Evolutionary conservation across 1,140 invertebrate species (phyloP), one percentile per base, ranked within the genome.

Genomic region (Cyrtorhinus lividipennis): DNA sequence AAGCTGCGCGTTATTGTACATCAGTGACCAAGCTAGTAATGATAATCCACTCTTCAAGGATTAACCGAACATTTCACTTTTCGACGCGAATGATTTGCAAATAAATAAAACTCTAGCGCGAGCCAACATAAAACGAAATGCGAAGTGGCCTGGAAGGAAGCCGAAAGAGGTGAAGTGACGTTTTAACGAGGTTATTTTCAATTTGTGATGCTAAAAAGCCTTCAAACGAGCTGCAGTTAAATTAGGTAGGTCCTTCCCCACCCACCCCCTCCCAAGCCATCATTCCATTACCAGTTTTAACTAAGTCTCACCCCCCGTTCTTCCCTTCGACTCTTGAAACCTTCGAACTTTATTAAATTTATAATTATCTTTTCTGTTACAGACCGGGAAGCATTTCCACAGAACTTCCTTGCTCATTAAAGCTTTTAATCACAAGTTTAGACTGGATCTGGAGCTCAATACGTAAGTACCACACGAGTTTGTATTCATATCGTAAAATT

Each of bases 381-480:
- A 85, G 88, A 86, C 86, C 71, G 87, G 87, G 71, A 93, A 92
- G 78, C 92, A 95, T 76, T 92, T 87, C 75, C 90, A 93, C 75
- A 84, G 89, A 74, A 95, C 92, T 67, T 92, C 90, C 70, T 83
- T 94, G 75, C 83, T 92, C 76, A 94, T 95, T 76, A 80, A 81
- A 73, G 91, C 91, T 74, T 94, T 95, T 79, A 93, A 90, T 80
- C 90, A 95, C 77, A 93, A 91, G 81, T 94, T 95, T 80, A 88
- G 89, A 70, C 80, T 95, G 76, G 90, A 93, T 78, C 80, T 95
- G 76, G 90, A 95, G 82, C 85, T 95, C 79, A 94, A 94, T 78
- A 88, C 89, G 89, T 94, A 81, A 90, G 90, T 90, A 66, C 30
- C 15, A 22, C n/a, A 48, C n/a, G 30, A 18, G 8, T 44, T 44